phyloP scores from a whole-genome alignment of 2,888 invertebrate genomes.

The Drosophila prolongata region DNA sequence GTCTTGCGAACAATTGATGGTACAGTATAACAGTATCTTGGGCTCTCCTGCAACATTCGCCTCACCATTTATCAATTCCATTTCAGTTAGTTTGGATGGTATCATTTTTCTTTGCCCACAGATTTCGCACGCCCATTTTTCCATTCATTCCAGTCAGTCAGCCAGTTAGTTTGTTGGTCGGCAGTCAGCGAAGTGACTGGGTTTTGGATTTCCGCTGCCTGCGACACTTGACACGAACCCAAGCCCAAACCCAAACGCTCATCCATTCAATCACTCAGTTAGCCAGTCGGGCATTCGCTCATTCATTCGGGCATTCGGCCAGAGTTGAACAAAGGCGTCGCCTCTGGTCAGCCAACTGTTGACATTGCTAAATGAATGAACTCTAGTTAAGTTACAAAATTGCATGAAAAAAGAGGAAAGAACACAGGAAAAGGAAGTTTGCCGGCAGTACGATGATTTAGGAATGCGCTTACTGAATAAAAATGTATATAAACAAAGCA shows the following conservation, averaged over 20 bases:
- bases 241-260: constrained; percentile 47
- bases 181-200: constrained; percentile 26
- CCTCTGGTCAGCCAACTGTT: constrained; percentile 76
- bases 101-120: constrained; percentile 66
- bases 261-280: constrained; percentile 35
- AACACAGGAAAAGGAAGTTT: constrained; percentile 18
- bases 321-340: constrained; percentile 59
- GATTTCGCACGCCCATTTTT: constrained; percentile 58
- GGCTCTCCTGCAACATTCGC: constrained; percentile 14
- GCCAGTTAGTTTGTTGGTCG: constrained; percentile 40
- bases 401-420: constrained; percentile 28
- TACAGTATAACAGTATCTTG: constrained; percentile 13
- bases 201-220: constrained; percentile 63
- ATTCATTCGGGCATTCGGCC: constrained; percentile 43
- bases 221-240: constrained; percentile 74
- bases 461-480: constrained; percentile 14
- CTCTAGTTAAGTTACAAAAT: constrained; percentile 70
- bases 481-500: too few relatives aligned
- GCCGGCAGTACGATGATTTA: background rate
- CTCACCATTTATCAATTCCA: constrained; percentile 67
- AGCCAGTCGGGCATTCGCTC: constrained; percentile 39
- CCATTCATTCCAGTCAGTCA: constrained; percentile 37
- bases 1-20: constrained; percentile 36
- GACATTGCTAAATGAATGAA: constrained; percentile 66
- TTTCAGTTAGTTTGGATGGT: constrained; percentile 38